A percentile compares a stretch with the other conserved stretches of the same genome.
These are phyloP conservation scores for Trichomalopsis sarcophagae DNA, from an alignment of 1,140 invertebrate species.

Conservation along the genomic window DNA sequence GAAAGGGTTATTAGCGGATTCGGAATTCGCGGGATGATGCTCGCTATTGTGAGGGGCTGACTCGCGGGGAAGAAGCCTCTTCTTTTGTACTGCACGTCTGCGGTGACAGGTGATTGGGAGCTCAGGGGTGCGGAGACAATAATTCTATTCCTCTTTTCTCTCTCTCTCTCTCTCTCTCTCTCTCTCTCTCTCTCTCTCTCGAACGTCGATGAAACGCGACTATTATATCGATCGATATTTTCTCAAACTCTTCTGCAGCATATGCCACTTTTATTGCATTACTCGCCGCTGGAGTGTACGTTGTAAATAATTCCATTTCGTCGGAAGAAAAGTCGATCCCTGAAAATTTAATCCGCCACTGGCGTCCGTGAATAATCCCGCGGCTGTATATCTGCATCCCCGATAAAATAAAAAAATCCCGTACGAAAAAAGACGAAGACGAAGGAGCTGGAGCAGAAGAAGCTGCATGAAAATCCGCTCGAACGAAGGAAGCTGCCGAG, in stretches of 20 bases:
- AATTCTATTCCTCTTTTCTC: not conserved
- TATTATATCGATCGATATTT: not conserved
- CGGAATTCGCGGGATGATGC: slow-evolving; percentile 47
- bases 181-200: too few relatives aligned
- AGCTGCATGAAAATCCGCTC: slow-evolving; percentile 37
- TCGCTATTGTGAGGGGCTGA: not conserved
- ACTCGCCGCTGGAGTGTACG: not conserved
- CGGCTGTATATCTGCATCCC: not conserved
- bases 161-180: too few relatives aligned
- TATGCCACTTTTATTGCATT: not conserved
- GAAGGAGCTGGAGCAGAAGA: slow-evolving; percentile 48
- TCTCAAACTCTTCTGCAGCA: not conserved
- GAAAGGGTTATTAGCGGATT: slow-evolving; percentile 61
- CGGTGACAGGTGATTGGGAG: not conserved
- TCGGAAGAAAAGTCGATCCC: not conserved
- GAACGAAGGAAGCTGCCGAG: slow-evolving; percentile 47
- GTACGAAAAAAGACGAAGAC: slow-evolving; percentile 31
- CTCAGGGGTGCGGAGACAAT: not conserved
- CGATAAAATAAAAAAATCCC: not conserved
- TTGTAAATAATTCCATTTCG: not conserved
- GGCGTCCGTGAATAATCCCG: too few relatives aligned
- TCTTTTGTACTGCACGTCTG: not conserved
- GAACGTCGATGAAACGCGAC: not conserved
- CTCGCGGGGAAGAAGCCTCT: not conserved
- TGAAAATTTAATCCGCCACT: not conserved